Evolutionary conservation across 2,113 vertebrate genomes (phyloP).

Genomic region (Rynchops niger): DNA sequence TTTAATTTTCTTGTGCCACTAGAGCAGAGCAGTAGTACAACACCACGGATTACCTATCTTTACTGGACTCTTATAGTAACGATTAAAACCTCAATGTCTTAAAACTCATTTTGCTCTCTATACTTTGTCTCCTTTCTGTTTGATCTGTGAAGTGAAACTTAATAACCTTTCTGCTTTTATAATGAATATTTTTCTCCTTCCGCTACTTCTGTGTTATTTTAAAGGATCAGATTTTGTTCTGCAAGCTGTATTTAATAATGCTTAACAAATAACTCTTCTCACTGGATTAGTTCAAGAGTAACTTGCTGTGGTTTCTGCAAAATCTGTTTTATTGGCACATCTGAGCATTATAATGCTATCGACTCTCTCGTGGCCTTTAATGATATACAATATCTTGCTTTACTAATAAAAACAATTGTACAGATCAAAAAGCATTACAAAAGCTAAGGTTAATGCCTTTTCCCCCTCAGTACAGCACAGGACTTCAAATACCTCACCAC

Average conservation of each 20-base stretch:
- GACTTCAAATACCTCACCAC: background rate
- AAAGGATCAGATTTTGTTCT: background rate
- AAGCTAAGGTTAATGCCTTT: background rate
- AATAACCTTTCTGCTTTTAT: background rate
- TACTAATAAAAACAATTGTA: background rate
- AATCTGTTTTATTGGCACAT: background rate
- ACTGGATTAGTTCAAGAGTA: background rate
- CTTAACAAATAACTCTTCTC: constrained; percentile 3
- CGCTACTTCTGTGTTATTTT: background rate
- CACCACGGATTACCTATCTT: background rate
- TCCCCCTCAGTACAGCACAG: background rate
- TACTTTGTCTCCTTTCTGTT: background rate
- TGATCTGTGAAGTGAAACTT: background rate
- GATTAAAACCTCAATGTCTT: background rate
- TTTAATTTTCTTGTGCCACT: background rate
- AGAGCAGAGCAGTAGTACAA: background rate
- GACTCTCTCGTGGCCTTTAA: background rate
- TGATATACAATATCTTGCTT: background rate
- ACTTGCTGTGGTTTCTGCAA: background rate
- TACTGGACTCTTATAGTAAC: background rate
- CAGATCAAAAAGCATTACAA: background rate
- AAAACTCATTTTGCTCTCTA: background rate
- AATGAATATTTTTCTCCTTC: background rate
- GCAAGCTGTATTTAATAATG: background rate
- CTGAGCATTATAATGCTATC: background rate